These are phyloP conservation scores for Saccostrea echinata DNA, from an alignment of 1,140 invertebrate genomes.

Conservation along the genomic window DNA sequence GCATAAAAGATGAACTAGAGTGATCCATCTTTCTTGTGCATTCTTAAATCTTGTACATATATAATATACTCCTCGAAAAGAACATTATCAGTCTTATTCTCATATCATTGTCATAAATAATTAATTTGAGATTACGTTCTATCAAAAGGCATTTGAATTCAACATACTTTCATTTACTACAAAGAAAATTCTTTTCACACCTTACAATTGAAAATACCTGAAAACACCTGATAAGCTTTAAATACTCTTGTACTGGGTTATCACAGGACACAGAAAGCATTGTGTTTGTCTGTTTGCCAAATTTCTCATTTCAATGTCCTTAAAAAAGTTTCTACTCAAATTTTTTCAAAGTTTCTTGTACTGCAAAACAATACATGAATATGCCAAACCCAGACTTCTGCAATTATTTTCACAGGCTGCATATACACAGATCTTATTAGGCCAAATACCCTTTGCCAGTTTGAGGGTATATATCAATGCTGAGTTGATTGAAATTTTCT, in stretches of 20 bases:
- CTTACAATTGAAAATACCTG: background rate
- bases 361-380: background rate
- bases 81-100: background rate
- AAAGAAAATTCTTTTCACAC: slow-evolving; percentile 22
- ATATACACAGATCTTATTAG: background rate
- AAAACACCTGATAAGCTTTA: slow-evolving; percentile 32
- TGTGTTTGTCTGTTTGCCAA: slow-evolving; percentile 11
- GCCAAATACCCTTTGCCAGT: background rate
- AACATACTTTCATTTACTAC: slow-evolving; percentile 1
- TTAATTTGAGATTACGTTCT: background rate
- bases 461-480: background rate
- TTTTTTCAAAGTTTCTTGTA: background rate
- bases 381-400: background rate
- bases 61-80: too few relatives aligned
- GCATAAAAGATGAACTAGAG: too few relatives aligned
- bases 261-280: background rate
- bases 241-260: background rate
- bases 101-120: background rate
- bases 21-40: too few relatives aligned
- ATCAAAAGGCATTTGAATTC: slow-evolving; percentile 10
- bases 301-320: background rate
- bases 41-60: too few relatives aligned
- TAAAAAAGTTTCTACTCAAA: background rate
- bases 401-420: background rate
- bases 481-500: background rate